These are phyloP conservation scores for Mythimna pallens DNA, from an alignment of 2,888 invertebrate species.

Conservation along the genomic window DNA sequence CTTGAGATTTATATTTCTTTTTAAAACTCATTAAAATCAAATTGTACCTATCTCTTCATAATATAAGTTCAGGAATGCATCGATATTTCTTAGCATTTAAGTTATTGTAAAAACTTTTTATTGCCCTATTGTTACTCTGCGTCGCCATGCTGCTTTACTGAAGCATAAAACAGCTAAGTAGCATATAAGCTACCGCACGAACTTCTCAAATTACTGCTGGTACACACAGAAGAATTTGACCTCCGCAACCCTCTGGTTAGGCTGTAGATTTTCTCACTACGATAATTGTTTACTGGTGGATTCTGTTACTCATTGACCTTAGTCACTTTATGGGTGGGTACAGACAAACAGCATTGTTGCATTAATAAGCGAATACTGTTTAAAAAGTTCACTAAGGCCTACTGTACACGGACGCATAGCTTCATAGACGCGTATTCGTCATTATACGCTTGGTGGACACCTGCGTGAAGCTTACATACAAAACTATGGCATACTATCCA, in stretches of 20 bases:
- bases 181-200: constrained; percentile 12
- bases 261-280: constrained; percentile 42
- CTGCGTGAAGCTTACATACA: too few relatives aligned
- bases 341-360: background rate
- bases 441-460: too few relatives aligned
- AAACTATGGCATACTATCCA: too few relatives aligned
- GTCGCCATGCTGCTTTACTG: background rate
- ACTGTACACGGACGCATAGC: too few relatives aligned
- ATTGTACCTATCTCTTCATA: background rate
- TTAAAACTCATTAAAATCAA: too few relatives aligned
- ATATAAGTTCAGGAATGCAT: background rate
- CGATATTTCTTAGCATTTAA: constrained; percentile 8
- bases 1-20: too few relatives aligned
- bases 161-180: background rate
- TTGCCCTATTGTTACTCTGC: constrained; percentile 22
- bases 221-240: constrained; percentile 26
- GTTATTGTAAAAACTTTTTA: background rate
- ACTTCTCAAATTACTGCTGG: constrained; percentile 37
- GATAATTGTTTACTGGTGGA: constrained; percentile 24
- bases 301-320: constrained; percentile 30
- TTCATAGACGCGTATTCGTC: too few relatives aligned
- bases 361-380: background rate
- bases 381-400: background rate
- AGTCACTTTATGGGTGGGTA: background rate
- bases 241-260: constrained; percentile 20